Evolutionary conservation across 2,888 invertebrate genomes (phyloP).

Genomic region (Drosophila aldrichi): DNA sequence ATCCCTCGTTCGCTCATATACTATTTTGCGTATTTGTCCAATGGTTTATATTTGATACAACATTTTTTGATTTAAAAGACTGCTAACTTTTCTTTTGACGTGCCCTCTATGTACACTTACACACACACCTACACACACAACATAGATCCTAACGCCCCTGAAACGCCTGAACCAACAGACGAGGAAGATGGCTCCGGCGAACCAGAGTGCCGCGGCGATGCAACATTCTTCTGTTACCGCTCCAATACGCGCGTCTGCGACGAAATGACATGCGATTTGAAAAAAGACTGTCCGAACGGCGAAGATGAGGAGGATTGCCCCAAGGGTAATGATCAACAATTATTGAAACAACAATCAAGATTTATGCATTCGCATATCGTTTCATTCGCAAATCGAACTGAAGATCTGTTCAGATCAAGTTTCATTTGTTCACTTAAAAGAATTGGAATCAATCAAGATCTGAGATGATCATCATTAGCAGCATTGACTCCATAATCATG

Average conservation of each 20-base stretch:
- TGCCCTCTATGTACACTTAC: slow-evolving; percentile 14
- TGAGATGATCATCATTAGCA: not conserved
- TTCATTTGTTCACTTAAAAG: not conserved
- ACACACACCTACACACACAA: slow-evolving; percentile 18
- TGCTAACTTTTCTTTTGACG: slow-evolving; percentile 34
- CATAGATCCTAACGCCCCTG: slow-evolving; percentile 30
- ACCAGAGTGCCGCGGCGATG: slow-evolving; percentile 81
- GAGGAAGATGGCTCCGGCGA: slow-evolving; percentile 63
- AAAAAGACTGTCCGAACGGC: slow-evolving; percentile 80
- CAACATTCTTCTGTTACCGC: slow-evolving; percentile 72
- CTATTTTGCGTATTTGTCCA: not conserved
- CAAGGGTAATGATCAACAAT: slow-evolving; percentile 45
- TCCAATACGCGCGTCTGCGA: slow-evolving; percentile 79
- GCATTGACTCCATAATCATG: not conserved
- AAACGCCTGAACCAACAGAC: slow-evolving; percentile 13
- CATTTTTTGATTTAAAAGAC: slow-evolving; percentile 23
- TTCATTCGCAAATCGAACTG: not conserved
- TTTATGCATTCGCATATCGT: not conserved
- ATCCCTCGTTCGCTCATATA: not conserved
- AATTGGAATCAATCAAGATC: not conserved
- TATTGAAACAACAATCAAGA: slow-evolving; percentile 5
- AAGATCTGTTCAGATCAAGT: not conserved
- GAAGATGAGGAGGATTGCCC: slow-evolving; percentile 83
- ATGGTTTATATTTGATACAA: slow-evolving; percentile 16
- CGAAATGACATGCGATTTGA: slow-evolving; percentile 80